Evolutionary conservation across 2,797 vertebrate genomes (phyloP).

Genomic region (Pseudomugil gertrudae): DNA sequence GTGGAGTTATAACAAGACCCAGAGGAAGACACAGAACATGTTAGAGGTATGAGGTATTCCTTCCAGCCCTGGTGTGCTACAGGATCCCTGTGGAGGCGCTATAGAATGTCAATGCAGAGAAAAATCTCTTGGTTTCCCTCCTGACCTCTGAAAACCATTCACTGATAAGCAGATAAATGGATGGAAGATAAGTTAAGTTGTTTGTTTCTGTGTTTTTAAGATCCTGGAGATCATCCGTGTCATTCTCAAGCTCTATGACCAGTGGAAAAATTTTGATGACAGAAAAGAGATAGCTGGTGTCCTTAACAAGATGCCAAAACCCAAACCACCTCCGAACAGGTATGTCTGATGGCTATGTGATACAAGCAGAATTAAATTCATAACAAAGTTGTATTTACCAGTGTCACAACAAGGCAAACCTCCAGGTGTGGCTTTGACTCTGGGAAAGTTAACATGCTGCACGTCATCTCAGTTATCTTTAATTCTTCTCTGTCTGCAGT

Average conservation of each 20-base stretch:
- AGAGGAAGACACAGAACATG: too few species aligned
- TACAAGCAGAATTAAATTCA: too few species aligned
- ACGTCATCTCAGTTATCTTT: neutral
- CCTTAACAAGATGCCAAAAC: conserved; percentile 99
- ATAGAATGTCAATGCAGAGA: neutral
- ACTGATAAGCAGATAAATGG: too few species aligned
- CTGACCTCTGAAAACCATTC: too few species aligned
- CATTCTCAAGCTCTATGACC: conserved; percentile 98
- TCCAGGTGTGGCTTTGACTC: neutral
- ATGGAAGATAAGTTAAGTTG: too few species aligned
- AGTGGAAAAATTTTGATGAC: conserved; percentile 99
- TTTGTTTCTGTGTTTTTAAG: conserved; percentile 65
- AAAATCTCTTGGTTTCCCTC: too few species aligned
- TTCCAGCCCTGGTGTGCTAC: neutral
- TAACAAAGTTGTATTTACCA: neutral
- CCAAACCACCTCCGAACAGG: conserved; percentile 99
- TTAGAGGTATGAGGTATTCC: neutral
- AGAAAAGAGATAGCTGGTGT: conserved; percentile 96
- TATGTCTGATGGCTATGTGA: conserved; percentile 47
- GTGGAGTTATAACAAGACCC: neutral
- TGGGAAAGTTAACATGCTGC: neutral
- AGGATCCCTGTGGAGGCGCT: neutral
- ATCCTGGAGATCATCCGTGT: conserved; percentile 99
- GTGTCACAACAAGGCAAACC: neutral
- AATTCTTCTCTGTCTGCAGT: conserved; percentile 74